Percentiles rank a stretch among this genome's conserved stretches.
phyloP scores from a whole-genome alignment of 2,113 vertebrate species.

The Scomber japonicus region DNA sequence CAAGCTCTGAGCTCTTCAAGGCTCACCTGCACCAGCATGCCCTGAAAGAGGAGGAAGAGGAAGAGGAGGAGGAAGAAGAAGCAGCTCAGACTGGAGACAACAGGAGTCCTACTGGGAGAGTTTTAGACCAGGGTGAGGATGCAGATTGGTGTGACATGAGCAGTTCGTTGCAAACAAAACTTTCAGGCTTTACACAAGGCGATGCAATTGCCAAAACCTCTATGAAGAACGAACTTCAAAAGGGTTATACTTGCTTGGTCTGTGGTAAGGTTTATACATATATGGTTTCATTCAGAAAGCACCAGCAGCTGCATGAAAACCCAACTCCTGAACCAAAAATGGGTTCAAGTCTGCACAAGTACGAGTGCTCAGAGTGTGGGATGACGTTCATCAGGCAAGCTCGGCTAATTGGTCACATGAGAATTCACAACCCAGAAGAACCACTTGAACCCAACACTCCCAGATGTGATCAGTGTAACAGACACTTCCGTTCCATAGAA shows the following conservation, averaged over 20 bases:
- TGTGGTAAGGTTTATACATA: conserved; percentile 80
- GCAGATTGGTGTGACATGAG: conserved; percentile 8
- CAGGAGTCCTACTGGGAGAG: neutral
- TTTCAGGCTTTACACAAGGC: neutral
- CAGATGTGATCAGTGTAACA: conserved; percentile 74
- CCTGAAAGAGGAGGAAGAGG: conserved; percentile 43
- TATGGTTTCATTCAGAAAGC: conserved; percentile 72
- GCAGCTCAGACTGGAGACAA: neutral
- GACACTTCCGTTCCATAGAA: conserved; percentile 44
- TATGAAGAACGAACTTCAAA: neutral
- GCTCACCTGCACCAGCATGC: conserved; percentile 71
- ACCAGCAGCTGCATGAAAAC: conserved; percentile 56
- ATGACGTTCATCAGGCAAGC: conserved; percentile 52
- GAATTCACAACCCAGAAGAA: conserved; percentile 40
- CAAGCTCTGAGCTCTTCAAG: conserved; percentile 26
- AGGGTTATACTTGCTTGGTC: conserved; percentile 48
- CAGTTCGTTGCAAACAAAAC: conserved; percentile 10
- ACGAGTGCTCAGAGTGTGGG: conserved; percentile 72
- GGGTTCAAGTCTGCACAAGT: neutral
- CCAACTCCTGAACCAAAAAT: rapidly evolving
- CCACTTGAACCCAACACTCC: neutral
- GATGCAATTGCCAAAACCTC: neutral
- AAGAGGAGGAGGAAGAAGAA: conserved; percentile 18
- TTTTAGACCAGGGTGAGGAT: neutral
- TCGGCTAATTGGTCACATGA: conserved; percentile 62